Base-by-base conservation (phyloP, 2,888 invertebrate species). In the Prosopocoilus inquinatus region DNA sequence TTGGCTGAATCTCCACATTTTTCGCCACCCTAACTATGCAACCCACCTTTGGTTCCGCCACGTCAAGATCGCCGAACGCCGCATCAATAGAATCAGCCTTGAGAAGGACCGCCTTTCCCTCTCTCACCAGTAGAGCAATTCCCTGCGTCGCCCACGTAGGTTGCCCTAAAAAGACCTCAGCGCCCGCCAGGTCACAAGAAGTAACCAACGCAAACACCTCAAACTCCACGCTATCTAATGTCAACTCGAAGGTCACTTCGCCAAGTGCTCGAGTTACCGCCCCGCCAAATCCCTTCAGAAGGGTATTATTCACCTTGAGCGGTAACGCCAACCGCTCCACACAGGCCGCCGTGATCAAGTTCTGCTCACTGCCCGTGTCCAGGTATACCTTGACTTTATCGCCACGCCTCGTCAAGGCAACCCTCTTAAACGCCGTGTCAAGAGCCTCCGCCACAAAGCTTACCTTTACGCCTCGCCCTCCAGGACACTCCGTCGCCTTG, bases 81-180 rank as follows among this genome's bases (percentile, higher is more conserved):
- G 15, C 48, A 9, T 41, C 34, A 5, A 53, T 2, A 3, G 12
- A 11, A n/a, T 57, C 53, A 4, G 35, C 43, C n/a, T 41, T 15
- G 8, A 20, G n/a, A 9, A 55, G 34, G 33, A 1, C 63, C 67
- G 4, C 57, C 20, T 38, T 35, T n/a, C 54, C 54, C 7, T 20
- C 38, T 11, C 48, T 12, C 16, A 48, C 38, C 2, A 43, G n/a
- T 15, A 53, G 11, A 7, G 53, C 28, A 9, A 53, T 44, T 28
- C 44, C 56, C 15, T 11, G 7, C 9, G 41, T 39, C 9, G 52
- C 33, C 28, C 52, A 36, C n/a, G 32, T 41, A 20, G 46, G 47
- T 12, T 53, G 52, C 9, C 52, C 55, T 53, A 55, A 11, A 34
- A 55, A 16, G 28, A 53, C 7, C 32, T 47, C 43, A 2, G 39